A percentile compares a stretch with the other conserved stretches of the same genome.
Conservation (phyloP, 2,113 vertebrate genomes). For the Sakesphorus luctuosus region DNA sequence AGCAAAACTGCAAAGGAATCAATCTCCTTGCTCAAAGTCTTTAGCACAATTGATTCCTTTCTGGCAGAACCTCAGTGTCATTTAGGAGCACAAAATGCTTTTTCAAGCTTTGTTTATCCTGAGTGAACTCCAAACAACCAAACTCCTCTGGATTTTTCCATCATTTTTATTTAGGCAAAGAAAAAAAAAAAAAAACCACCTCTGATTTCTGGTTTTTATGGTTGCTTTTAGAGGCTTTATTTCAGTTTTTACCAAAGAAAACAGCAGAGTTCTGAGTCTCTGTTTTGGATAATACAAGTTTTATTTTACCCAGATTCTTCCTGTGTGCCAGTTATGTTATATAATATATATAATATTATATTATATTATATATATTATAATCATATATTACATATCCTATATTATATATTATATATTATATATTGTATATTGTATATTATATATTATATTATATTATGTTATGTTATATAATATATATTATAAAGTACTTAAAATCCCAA, state of each 20-base stretch:
- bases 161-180: background rate
- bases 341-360: background rate
- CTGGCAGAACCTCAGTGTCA: background rate
- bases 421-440: background rate
- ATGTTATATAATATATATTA: background rate
- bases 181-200: background rate
- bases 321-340: background rate
- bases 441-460: background rate
- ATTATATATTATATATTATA: background rate
- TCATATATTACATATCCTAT: no score
- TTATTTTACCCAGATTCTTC: background rate
- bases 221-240: background rate
- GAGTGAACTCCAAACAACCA: background rate
- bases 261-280: background rate
- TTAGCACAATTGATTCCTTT: background rate
- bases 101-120: background rate
- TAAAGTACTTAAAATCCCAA: background rate
- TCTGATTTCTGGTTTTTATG: background rate
- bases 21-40: background rate
- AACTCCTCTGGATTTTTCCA: background rate
- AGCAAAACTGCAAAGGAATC: background rate
- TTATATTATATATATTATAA: background rate
- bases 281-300: background rate
- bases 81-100: background rate
- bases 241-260: background rate